Conservation (phyloP, 2,797 vertebrate species). For the Pipistrellus pygmaeus region DNA sequence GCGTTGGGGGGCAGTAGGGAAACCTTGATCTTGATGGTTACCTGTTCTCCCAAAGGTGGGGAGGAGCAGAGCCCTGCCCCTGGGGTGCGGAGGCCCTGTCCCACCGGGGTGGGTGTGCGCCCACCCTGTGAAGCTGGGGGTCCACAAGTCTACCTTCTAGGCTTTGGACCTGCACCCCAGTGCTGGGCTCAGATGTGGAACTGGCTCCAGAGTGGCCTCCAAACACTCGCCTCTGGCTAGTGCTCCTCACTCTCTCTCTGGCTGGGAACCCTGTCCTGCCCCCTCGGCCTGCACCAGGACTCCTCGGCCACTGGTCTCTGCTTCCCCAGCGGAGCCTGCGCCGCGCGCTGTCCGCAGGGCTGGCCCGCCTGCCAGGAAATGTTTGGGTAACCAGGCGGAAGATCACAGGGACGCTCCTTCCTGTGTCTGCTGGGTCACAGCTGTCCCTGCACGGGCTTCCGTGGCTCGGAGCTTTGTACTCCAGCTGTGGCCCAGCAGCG, state of each 20-base stretch:
- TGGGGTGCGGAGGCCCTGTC: neutral
- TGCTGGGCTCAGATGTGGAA: neutral
- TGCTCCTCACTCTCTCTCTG: neutral
- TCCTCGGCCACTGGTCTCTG: neutral
- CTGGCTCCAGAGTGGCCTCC: too few species aligned
- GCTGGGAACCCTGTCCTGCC: neutral
- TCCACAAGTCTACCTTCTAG: neutral
- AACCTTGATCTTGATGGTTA: neutral
- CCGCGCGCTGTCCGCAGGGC: neutral
- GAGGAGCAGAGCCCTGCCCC: too few species aligned
- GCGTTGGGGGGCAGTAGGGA: too few species aligned
- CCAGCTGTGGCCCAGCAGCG: slow-evolving; percentile 61
- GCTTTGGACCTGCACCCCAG: neutral
- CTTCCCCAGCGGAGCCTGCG: neutral
- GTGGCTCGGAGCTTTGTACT: slow-evolving; percentile 33
- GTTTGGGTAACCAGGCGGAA: slow-evolving; percentile 40
- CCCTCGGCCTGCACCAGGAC: neutral
- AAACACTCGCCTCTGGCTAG: fast-evolving
- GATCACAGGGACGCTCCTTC: slow-evolving; percentile 50
- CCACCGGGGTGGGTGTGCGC: fast-evolving
- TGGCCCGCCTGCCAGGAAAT: neutral
- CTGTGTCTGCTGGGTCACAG: slow-evolving; percentile 57
- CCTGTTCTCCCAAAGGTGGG: neutral
- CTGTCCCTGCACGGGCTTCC: neutral
- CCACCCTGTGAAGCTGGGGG: neutral